Evolutionary conservation across 2,113 vertebrate genomes (phyloP).

Genomic region (Tinamus guttatus): DNA sequence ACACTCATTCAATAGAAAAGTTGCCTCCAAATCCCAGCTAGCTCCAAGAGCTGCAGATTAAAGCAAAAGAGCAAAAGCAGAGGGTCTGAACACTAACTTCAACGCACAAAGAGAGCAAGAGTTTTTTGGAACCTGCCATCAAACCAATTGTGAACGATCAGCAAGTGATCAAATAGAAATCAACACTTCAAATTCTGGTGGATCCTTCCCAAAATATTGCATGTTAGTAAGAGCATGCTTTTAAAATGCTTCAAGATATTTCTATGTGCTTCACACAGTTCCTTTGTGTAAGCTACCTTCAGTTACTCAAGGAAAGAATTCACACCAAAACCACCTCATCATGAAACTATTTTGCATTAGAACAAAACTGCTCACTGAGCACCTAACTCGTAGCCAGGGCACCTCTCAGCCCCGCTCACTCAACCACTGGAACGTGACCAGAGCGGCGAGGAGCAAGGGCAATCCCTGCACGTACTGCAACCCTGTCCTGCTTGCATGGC

Average conservation of each 20-base stretch:
- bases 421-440: accelerated
- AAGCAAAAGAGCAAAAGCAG: neutral
- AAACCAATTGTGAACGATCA: neutral
- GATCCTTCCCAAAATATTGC: neutral
- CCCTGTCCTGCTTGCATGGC: neutral
- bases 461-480: neutral
- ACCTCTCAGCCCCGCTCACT: neutral
- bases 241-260: neutral
- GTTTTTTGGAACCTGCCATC: neutral
- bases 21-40: neutral
- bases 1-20: neutral
- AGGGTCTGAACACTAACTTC: neutral
- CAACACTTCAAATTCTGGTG: neutral
- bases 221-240: neutral
- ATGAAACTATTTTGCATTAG: neutral
- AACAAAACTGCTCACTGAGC: neutral
- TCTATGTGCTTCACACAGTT: neutral
- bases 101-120: neutral
- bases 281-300: neutral
- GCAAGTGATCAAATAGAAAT: neutral
- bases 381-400: neutral
- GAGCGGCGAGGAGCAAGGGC: neutral
- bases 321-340: neutral
- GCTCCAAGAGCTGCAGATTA: neutral
- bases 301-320: neutral